Base-by-base conservation (phyloP, 2,113 vertebrate species). In the Lamprologus ornatipinnis region DNA sequence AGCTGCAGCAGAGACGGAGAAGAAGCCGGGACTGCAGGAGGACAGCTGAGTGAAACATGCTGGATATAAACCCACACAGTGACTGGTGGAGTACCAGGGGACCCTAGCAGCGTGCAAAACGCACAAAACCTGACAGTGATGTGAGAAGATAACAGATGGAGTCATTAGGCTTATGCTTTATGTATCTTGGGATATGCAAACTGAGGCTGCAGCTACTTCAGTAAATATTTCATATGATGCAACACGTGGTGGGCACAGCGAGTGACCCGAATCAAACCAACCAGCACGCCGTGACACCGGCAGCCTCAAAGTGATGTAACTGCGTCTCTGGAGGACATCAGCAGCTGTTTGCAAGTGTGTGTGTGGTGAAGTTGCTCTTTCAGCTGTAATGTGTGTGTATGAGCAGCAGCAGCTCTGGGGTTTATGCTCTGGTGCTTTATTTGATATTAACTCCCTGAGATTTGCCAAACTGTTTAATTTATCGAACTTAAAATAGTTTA, bases 381-480 rank as follows among this genome's bases (percentile, higher is more conserved):
- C 68, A 75, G 70, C 70, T 12, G 1, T 19, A 49, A 19, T 31
- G 42, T 42, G 65, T 28, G 70, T 11, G 23, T 7, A 0, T 63
- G 58, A 33, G 21, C 5, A 45, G 65, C 35, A 75, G 23, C 70
- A 75, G 4, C 40, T 73, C 8, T 73, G 3, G 40, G 23, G 9
- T 17, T 75, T 3, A 28, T 78, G 42, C 47, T 78, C 13, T n/a
- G 70, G 26, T 13, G 70, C 23, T 47, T 75, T 12, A 47, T 47
- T 75, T 47, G 40, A 73, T 73, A 47, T 45, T 28, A 47, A 28
- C 0, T 47, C 42, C 40, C 68, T 47, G 42, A 75, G 70, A 49
- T 49, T 26, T 28, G 1, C 40, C 15, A 5, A 0, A 0, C 40
- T 47, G 14, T 47, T 75, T 45, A 19, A 28, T 75, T 28, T 11